phyloP scores from a whole-genome alignment of 2,888 invertebrate genomes.

The Drosophila differens region DNA sequence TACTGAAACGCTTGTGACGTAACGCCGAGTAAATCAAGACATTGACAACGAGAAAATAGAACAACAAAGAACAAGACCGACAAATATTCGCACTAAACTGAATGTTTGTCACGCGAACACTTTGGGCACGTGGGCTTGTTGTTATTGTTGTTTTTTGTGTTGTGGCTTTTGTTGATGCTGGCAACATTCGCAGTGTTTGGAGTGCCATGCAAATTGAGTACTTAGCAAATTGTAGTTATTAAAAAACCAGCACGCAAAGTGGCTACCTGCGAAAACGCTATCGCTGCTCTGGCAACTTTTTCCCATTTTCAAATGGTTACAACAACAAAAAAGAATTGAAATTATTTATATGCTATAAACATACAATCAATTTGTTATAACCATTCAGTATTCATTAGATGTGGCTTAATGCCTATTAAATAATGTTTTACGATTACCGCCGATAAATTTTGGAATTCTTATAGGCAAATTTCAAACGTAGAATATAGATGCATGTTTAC shows the following conservation, averaged over 20 bases:
- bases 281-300: conserved; percentile 8
- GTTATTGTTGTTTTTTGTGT: conserved; percentile 12
- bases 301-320: background rate
- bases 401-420: background rate
- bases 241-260: conserved; percentile 48
- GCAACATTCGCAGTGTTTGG: conserved; percentile 22
- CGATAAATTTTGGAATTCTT: background rate
- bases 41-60: conserved; percentile 25
- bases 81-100: conserved; percentile 21
- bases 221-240: conserved; percentile 72
- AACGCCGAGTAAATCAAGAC: conserved; percentile 32
- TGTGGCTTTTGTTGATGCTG: conserved; percentile 15
- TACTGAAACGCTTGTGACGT: conserved; percentile 40
- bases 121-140: conserved; percentile 34
- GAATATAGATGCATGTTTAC: background rate
- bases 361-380: conserved; percentile 20
- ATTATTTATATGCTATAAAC: background rate
- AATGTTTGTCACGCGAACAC: conserved; percentile 57
- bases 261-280: conserved; percentile 15
- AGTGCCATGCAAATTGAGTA: conserved; percentile 70
- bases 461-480: background rate
- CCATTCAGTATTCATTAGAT: background rate
- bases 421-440: background rate
- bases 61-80: background rate
- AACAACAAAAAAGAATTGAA: background rate